Evolutionary conservation across 2,797 vertebrate species (phyloP).

Genomic region (Danionella dracula): DNA sequence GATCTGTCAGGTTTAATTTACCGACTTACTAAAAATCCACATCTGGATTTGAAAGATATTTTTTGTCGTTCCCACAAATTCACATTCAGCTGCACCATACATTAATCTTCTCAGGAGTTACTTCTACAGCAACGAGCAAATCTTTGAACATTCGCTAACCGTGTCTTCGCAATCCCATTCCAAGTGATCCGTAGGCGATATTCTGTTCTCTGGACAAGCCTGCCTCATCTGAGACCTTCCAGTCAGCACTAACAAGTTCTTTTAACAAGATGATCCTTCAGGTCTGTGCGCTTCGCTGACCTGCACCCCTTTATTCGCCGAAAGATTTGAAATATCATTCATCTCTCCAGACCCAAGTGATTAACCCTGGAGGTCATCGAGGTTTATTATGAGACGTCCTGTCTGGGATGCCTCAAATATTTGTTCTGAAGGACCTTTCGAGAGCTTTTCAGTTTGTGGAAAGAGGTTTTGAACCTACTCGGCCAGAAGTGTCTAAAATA

Average conservation of each 20-base stretch:
- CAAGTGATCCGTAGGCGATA: not conserved
- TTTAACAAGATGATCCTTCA: not conserved
- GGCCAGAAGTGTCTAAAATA: too few species aligned
- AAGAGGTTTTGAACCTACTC: too few species aligned
- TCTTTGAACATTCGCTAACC: not conserved
- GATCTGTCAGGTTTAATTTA: too few species aligned
- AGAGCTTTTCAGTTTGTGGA: not conserved
- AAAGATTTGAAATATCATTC: not conserved
- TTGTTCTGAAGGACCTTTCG: not conserved
- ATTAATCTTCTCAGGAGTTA: not conserved
- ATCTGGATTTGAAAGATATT: too few species aligned
- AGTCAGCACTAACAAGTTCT: not conserved
- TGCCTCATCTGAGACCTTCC: not conserved
- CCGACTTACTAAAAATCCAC: too few species aligned
- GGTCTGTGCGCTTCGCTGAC: not conserved
- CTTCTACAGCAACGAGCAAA: not conserved
- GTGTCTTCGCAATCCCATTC: not conserved
- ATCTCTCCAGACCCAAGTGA: not conserved
- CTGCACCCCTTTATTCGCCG: not conserved
- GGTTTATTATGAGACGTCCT: slow-evolving; percentile 6
- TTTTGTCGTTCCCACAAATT: too few species aligned
- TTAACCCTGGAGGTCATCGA: not conserved
- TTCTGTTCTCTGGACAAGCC: not conserved
- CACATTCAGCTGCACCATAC: not conserved
- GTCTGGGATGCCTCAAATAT: not conserved